Evolutionary conservation across 2,888 invertebrate genomes (phyloP).

Genomic region (Idaea aversata): DNA sequence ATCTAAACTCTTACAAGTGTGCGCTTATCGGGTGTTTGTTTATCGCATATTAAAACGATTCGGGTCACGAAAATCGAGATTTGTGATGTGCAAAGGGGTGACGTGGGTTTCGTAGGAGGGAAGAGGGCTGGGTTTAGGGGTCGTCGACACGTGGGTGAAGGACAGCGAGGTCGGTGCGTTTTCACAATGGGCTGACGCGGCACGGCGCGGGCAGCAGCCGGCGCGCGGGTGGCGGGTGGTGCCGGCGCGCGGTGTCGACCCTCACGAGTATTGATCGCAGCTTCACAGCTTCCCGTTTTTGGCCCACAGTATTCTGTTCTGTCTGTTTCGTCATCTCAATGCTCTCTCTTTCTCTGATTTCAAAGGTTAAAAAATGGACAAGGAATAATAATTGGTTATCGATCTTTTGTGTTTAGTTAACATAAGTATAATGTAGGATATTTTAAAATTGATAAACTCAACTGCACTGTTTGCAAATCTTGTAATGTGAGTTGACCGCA

Average conservation of each 20-base stretch:
- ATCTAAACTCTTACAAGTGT: conserved; percentile 1
- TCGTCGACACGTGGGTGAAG: conserved; percentile 76
- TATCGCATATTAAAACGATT: conserved; percentile 38
- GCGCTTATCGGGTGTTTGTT: background rate
- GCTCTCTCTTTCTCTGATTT: conserved; percentile 11
- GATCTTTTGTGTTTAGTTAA: background rate
- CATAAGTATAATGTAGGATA: no score
- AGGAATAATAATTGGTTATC: background rate
- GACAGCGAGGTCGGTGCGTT: conserved; percentile 75
- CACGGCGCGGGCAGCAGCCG: conserved; percentile 27
- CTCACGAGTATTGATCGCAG: conserved; percentile 68
- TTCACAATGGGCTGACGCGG: conserved; percentile 55
- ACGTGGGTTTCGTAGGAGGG: conserved; percentile 37
- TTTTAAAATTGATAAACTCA: no score
- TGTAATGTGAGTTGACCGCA: background rate
- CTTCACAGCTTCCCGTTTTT: conserved; percentile 59
- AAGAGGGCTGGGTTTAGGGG: conserved; percentile 52
- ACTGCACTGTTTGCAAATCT: no score
- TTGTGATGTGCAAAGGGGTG: conserved; percentile 54
- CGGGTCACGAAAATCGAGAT: conserved; percentile 64
- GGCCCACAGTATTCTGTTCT: conserved; percentile 27
- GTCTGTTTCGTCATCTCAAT: conserved; percentile 38
- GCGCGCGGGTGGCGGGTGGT: conserved; percentile 37
- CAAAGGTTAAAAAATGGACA: background rate
- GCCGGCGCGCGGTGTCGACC: conserved; percentile 35